Evolutionary conservation across 2,797 vertebrate species (phyloP), one percentile per base, ranked within the genome.

Genomic region (Nothura maculosa): DNA sequence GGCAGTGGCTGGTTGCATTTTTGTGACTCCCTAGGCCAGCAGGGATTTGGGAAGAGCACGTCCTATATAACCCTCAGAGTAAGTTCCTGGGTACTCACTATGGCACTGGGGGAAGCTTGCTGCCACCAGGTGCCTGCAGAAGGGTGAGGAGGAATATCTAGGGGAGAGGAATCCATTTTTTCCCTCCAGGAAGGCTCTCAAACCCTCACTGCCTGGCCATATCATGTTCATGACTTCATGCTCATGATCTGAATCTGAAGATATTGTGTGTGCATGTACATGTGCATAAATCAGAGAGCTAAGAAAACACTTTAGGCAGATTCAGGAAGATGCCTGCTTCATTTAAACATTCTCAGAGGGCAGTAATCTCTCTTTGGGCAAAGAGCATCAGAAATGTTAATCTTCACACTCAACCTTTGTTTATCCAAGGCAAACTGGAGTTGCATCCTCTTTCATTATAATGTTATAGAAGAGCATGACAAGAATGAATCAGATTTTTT

Each of bases 251-350:
- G 54, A 55, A 30, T 30, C 54, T n/a, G 40, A 89, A 73, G 9
- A 10, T 61, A 1, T 36, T 78, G 7, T 24, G 6, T 47, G 21
- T 50, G 7, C 25, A 16, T 24, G 28, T 1, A 0, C 4, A 7
- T 47, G 17, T 25, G 21, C 4, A 2, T 73, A 54, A 80, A 78
- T 22, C 16, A 73, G 45, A 47, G 87, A 67, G 7, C 20, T 69
- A 8, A 61, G 25, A 27, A 85, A 18, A 74, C 8, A 10, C 18
- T n/a, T n/a, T 7, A 48, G 64, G 40, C 15, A 61, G 24, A 79
- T 36, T 67, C n/a, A 61, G 47, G 47, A 48, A 48, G 47, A 25
- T 58, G 84, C 8, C 47, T 42, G n/a, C 24, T 88, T 52, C 11
- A 24, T 57, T 19, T 47, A 50, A 81, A 32, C 16, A 6, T 13